Base-by-base conservation (phyloP, 2,888 invertebrate species). In the Apoda limacodes region DNA sequence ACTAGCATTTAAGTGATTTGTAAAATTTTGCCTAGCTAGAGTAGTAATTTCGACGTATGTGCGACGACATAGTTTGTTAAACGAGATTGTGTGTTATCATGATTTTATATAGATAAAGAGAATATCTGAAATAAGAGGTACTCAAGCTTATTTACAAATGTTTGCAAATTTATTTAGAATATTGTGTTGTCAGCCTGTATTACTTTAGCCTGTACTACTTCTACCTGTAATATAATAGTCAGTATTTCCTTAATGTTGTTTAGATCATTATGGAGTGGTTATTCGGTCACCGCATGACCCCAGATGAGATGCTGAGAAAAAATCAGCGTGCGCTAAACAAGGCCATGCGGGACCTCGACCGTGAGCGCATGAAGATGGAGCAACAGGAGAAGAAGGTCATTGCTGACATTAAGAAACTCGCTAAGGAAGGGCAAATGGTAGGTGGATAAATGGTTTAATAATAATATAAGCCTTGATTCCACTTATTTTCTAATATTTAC, bases 301-400 rank as follows among this genome's bases (percentile, higher is more conserved):
- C 99, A 1, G 98, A 98, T 60, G 98, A 99, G 80, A 90, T 99
- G 93, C 85, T 99, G 45, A 86, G 98, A 35, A 97, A 99, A 72
- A 99, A 99, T 80, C 98, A 99, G 72, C 85, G 99, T 37, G 97
- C 98, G 1, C 81, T 99, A 22, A 98, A 95, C 69, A 97, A 96
- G 82, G 98, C 99, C 1, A 97, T 98, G 92, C 84, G 99, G 4
- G 99, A 99, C 70, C 83, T 99, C 45, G 99, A 99, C 66, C 83
- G 97, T 28, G 96, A 98, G 75, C 88, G 89, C 37, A 85, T 88
- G 69, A 91, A 95, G 63, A 97, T 99, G 96, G 98, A 99, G 67
- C 94, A 95, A 53, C 98, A 98, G 62, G 99, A 99, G 63, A 99
- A 99, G 72, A 99, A 98, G 76, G 90, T 98, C 39, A 99, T 99